Conservation (phyloP, 2,888 invertebrate genomes). For the Galerucella pusilla region DNA sequence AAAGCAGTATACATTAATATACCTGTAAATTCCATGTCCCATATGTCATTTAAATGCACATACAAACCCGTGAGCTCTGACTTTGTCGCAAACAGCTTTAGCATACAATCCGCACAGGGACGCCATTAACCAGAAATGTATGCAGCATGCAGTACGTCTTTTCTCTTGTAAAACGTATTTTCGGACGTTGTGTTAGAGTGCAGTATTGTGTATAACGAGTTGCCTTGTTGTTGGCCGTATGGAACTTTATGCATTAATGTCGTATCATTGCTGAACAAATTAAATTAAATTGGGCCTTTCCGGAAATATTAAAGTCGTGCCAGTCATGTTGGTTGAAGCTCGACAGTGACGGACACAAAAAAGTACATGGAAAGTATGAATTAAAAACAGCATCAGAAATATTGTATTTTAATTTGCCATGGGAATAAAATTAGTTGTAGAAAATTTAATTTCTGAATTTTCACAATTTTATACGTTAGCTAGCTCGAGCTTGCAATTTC, state of each 20-base stretch:
- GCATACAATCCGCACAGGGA: constrained; percentile 31
- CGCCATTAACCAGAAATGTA: constrained; percentile 28
- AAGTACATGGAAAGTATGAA: not conserved
- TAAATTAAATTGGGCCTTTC: constrained; percentile 52
- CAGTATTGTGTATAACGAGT: constrained; percentile 39
- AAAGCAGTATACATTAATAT: constrained; percentile 4
- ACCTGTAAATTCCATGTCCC: constrained; percentile 15
- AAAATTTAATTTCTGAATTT: too few species aligned
- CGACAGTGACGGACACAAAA: not conserved
- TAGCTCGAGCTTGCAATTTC: too few species aligned
- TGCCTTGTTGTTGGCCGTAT: constrained; percentile 23
- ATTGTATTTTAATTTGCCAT: too few species aligned
- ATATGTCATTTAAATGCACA: constrained; percentile 20
- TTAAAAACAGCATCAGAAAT: not conserved
- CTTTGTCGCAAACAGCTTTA: constrained; percentile 29
- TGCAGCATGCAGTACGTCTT: constrained; percentile 28
- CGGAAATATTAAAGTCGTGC: constrained; percentile 44
- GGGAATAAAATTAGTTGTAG: too few species aligned
- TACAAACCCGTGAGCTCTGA: constrained; percentile 2
- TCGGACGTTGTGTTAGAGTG: constrained; percentile 37
- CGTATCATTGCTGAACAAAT: constrained; percentile 50
- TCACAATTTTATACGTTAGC: too few species aligned
- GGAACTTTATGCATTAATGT: constrained; percentile 47
- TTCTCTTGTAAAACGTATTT: constrained; percentile 27
- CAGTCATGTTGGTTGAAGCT: constrained; percentile 20